These are phyloP conservation scores for Cryptocephalus primarius DNA, from an alignment of 2,888 invertebrate genomes.

Conservation along the genomic window DNA sequence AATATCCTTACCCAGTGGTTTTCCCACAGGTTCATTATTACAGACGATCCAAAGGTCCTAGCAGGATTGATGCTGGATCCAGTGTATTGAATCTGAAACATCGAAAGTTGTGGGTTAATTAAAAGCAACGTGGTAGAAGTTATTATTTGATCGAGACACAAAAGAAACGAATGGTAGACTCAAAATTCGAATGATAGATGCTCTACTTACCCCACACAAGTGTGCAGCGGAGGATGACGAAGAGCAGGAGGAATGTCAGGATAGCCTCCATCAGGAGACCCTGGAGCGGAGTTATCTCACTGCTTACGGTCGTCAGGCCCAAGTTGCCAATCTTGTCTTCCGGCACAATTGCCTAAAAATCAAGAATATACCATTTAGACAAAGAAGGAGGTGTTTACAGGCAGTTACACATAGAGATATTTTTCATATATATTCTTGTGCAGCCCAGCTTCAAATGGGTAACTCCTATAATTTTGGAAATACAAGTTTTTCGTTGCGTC, in stretches of 20 bases:
- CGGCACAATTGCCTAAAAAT: slow-evolving; percentile 40
- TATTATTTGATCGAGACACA: no score
- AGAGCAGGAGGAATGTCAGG: slow-evolving; percentile 59
- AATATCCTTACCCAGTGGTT: slow-evolving; percentile 49
- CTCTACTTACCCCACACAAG: slow-evolving; percentile 55
- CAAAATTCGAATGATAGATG: background rate
- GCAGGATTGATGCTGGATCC: slow-evolving; percentile 66
- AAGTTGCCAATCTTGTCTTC: slow-evolving; percentile 29
- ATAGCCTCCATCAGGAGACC: slow-evolving; percentile 74
- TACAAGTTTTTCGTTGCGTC: no score
- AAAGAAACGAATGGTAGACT: no score
- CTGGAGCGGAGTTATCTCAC: slow-evolving; percentile 52
- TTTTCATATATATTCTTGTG: no score
- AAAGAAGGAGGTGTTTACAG: no score
- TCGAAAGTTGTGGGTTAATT: no score
- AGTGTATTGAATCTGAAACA: slow-evolving; percentile 48
- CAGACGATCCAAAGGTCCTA: slow-evolving; percentile 57
- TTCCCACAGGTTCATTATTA: slow-evolving; percentile 48
- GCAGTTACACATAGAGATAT: no score
- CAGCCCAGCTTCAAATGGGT: no score
- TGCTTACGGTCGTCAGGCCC: slow-evolving; percentile 43
- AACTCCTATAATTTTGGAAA: no score
- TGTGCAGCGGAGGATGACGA: slow-evolving; percentile 56
- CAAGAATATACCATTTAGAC: no score
- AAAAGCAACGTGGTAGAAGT: no score